Conservation (phyloP, 2,797 vertebrate species). For the Hippocampus kuda region DNA sequence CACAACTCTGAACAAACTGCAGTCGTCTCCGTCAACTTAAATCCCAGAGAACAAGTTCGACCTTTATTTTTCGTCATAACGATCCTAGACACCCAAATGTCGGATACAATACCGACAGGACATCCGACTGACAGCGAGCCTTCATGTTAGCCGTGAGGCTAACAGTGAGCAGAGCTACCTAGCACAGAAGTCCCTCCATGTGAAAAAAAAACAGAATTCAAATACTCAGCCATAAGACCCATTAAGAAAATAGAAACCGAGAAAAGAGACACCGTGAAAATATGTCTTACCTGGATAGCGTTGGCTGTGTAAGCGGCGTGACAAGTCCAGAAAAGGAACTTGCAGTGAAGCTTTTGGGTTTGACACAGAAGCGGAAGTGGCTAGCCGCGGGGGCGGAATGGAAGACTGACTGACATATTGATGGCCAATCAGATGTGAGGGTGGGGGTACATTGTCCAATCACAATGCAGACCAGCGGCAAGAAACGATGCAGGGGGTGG, state of each 20-base stretch:
- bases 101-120: constrained; percentile 17
- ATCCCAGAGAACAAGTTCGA: background rate
- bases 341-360: constrained; percentile 20
- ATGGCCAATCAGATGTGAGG: constrained; percentile 3
- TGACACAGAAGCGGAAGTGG: constrained; percentile 65
- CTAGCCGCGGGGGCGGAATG: constrained; percentile 25
- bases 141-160: constrained; percentile 38
- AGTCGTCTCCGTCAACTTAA: background rate
- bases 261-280: background rate
- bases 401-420: constrained; percentile 10
- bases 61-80: background rate
- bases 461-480: background rate
- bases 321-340: constrained; percentile 29
- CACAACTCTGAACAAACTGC: background rate
- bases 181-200: constrained; percentile 3
- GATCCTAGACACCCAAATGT: constrained; percentile 1
- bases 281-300: constrained; percentile 33
- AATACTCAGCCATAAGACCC: background rate
- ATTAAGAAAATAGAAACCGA: background rate
- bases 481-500: background rate
- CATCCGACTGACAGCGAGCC: constrained; percentile 44
- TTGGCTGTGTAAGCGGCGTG: constrained; percentile 15
- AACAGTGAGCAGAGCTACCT: constrained; percentile 30
- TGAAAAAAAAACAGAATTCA: background rate
- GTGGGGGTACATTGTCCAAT: background rate